Conservation (phyloP, 2,113 vertebrate genomes). For the Cryptotis parvus region DNA sequence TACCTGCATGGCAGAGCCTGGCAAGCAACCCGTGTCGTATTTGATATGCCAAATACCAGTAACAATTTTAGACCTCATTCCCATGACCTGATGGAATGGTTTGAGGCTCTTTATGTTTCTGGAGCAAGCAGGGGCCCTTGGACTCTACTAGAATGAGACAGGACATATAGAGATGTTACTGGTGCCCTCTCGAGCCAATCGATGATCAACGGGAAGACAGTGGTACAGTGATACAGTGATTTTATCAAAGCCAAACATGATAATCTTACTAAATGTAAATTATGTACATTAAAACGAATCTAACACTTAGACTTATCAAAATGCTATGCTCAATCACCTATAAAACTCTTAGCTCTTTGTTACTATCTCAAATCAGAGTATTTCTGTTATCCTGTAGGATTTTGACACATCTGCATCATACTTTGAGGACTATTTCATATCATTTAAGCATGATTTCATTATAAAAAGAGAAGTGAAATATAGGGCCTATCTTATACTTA, state of each 20-base stretch:
- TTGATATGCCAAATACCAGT: no score
- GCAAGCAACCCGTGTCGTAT: no score
- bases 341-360: conserved; percentile 16
- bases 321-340: not conserved
- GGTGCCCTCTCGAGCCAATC: no score
- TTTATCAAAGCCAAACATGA: not conserved
- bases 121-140: no score
- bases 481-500: conserved; percentile 51
- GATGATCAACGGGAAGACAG: no score
- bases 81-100: no score
- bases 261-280: not conserved
- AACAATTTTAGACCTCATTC: no score
- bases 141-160: no score
- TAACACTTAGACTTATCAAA: not conserved
- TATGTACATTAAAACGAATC: not conserved
- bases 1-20: no score
- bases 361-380: conserved; percentile 46
- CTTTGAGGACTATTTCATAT: conserved; percentile 53
- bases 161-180: no score
- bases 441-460: conserved; percentile 72
- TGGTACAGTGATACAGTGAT: no score
- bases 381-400: conserved; percentile 62
- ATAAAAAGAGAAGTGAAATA: conserved; percentile 63
- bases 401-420: conserved; percentile 61
- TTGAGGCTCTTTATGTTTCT: no score